phyloP scores from a whole-genome alignment of 2,888 invertebrate genomes.

The Apotomis capreana region DNA sequence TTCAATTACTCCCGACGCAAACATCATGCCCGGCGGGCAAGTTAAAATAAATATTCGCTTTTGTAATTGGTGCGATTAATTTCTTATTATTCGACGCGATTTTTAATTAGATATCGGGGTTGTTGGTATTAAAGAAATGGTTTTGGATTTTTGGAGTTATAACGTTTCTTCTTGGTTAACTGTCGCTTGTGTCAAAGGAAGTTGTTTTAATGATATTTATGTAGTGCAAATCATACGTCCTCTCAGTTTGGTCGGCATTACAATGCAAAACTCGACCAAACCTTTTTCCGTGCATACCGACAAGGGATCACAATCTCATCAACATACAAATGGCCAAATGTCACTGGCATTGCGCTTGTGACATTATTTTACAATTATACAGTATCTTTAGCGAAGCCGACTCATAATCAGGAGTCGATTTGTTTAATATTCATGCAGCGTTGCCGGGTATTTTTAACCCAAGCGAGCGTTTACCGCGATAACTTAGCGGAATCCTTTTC shows the following conservation, averaged over 20 bases:
- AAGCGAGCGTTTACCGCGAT: neutral
- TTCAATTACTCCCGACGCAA: conserved; percentile 40
- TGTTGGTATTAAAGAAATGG: conserved; percentile 2
- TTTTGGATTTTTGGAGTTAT: neutral
- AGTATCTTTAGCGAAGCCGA: conserved; percentile 28
- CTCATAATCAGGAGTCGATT: conserved; percentile 1
- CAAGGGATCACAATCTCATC: conserved; percentile 24
- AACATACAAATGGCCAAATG: conserved; percentile 36
- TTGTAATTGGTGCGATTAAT: conserved; percentile 40
- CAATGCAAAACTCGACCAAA: conserved; percentile 22
- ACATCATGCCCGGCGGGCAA: conserved; percentile 32
- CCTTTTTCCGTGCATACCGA: conserved; percentile 15
- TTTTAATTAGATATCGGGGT: conserved; percentile 35
- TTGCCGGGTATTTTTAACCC: conserved; percentile 9
- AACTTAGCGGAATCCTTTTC: conserved; percentile 7
- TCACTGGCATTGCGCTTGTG: conserved; percentile 23
- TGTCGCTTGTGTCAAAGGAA: no score
- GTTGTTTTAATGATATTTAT: no score
- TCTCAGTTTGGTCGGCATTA: conserved; percentile 8
- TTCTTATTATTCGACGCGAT: conserved; percentile 38
- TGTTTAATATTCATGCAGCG: conserved; percentile 23
- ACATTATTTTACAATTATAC: conserved; percentile 20
- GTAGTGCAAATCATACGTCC: neutral
- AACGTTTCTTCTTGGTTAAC: no score
- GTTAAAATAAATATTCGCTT: conserved; percentile 41